Evolutionary conservation across 2,888 invertebrate species (phyloP), one percentile per base, ranked within the genome.

Genomic region (Catocala nupta): DNA sequence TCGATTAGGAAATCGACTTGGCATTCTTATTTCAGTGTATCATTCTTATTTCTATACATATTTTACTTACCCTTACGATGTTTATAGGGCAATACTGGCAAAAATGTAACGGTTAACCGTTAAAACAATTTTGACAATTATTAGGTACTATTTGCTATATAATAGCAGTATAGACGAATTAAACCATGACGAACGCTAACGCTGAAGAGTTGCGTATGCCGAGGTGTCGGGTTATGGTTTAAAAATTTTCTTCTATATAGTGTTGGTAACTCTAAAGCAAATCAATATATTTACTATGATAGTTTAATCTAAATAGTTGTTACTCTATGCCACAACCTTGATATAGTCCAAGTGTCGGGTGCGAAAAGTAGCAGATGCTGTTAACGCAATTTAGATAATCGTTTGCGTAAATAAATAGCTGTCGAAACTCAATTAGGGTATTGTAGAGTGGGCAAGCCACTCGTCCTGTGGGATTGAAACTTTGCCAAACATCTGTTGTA

Each of bases 341-440:
- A 70, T 59, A 83, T 84, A 86, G 82, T 73, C 81, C 76, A 82
- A 78, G 83, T 82, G 81, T 71, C 66, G 76, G 81, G 85, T 92
- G 93, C 80, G 92, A 92, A 92, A 87, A 87, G 81, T 81, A 86
- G 81, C 93, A 93, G 92, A 90, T 93, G 93, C 81, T 89, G 83
- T 88, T 89, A 92, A 92, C 89, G 89, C 91, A 92, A 92, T 93
- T 93, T 87, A 86, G 90, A 90, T 93, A 90, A 93, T 92, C 90
- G 92, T 89, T 90, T 88, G 85, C 86, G 93, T 90, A 93, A 93
- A 94, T 93, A 93, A 92, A 90, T 92, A 88, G 90, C 87, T 85
- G 87, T 88, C 87, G 86, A 85, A 90, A 90, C 88, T 84, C 90
- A 89, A 92, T 92, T 91, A 90, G 87, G 89, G 88, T 75, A 69